Percentiles rank a stretch among this genome's conserved stretches.
phyloP scores from a whole-genome alignment of 2,113 vertebrate genomes.

The Lepus americanus region DNA sequence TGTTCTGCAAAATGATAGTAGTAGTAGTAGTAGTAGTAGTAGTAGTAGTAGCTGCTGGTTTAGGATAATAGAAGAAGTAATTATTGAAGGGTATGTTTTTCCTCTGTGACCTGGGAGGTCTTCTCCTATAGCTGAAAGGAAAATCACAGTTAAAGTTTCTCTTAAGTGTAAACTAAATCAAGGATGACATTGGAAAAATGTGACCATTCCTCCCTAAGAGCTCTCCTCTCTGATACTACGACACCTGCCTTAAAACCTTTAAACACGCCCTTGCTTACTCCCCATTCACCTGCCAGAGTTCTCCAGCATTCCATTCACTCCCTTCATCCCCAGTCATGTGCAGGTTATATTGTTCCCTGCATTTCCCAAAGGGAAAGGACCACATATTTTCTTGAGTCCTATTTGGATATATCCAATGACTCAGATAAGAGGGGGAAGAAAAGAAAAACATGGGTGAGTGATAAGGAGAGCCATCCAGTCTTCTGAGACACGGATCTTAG shows the following conservation, averaged over 20 bases:
- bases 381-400: background rate
- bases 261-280: background rate
- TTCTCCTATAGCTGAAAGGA: background rate
- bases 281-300: background rate
- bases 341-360: background rate
- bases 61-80: background rate
- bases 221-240: background rate
- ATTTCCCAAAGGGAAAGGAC: background rate
- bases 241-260: background rate
- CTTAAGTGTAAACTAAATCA: constrained; percentile 15
- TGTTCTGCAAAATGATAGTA: background rate
- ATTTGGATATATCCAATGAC: background rate
- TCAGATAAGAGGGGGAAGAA: background rate
- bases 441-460: background rate
- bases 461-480: background rate
- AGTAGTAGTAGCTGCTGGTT: background rate
- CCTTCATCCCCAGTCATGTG: too few species aligned
- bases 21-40: too few species aligned
- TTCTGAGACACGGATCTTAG: background rate
- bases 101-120: background rate
- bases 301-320: background rate
- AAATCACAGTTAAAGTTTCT: background rate
- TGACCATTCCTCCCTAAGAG: background rate
- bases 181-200: background rate
- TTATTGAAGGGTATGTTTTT: background rate